Conservation (phyloP, 2,888 invertebrate genomes). For the Atherix ibis region DNA sequence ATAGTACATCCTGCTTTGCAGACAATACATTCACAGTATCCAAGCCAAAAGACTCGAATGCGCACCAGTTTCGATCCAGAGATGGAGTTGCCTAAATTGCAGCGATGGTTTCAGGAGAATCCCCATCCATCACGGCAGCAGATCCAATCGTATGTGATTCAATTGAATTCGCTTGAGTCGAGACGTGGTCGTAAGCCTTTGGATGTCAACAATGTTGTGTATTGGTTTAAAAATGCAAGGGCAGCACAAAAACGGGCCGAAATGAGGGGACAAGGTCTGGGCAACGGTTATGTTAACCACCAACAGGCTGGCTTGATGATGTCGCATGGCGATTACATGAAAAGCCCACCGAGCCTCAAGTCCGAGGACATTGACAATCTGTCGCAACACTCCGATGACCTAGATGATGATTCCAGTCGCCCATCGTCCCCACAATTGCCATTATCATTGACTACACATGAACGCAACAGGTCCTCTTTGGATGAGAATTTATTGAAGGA, state of each 20-base stretch:
- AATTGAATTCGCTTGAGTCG: constrained; percentile 83
- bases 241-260: constrained; percentile 90
- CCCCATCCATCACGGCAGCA: constrained; percentile 94
- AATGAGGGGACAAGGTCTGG: constrained; percentile 39
- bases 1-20: constrained; percentile 57
- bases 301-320: constrained; percentile 38
- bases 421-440: constrained; percentile 51
- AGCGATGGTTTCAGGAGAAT: constrained; percentile 93
- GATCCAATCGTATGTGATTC: constrained; percentile 89
- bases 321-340: constrained; percentile 46
- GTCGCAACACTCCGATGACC: constrained; percentile 50
- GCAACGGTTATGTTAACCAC: constrained; percentile 29
- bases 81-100: constrained; percentile 86
- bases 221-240: constrained; percentile 95
- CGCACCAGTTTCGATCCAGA: constrained; percentile 95
- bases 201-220: constrained; percentile 90
- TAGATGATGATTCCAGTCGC: constrained; percentile 48
- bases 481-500: constrained; percentile 15
- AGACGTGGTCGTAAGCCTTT: constrained; percentile 83
- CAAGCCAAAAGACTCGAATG: constrained; percentile 83
- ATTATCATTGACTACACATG: constrained; percentile 48
- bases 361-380: constrained; percentile 47
- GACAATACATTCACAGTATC: constrained; percentile 43
- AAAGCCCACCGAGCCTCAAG: constrained; percentile 43
- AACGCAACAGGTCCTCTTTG: constrained; percentile 26